These are phyloP conservation scores for Sebastes schlegelii DNA, from an alignment of 2,113 vertebrate species.

Conservation along the genomic window DNA sequence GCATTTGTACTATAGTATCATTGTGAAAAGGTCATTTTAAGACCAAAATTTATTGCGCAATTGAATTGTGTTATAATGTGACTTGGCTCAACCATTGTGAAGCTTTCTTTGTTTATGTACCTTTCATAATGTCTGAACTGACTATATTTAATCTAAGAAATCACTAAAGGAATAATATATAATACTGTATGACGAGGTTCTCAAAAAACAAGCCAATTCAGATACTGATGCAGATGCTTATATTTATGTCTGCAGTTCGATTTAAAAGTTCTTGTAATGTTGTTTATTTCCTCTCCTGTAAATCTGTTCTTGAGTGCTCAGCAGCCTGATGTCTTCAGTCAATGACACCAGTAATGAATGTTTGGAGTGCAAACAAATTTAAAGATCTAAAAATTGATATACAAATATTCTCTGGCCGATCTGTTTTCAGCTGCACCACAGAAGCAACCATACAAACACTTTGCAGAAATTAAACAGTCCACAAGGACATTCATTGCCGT, in stretches of 20 bases:
- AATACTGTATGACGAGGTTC: background rate
- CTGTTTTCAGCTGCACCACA: background rate
- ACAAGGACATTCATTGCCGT: too few relatives aligned
- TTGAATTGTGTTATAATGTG: background rate
- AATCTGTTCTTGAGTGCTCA: background rate
- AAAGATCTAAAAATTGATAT: background rate
- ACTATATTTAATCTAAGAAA: background rate
- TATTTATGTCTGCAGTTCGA: background rate
- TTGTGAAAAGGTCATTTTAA: constrained; percentile 5
- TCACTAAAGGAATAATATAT: too few relatives aligned
- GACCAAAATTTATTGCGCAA: background rate
- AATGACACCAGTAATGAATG: constrained; percentile 20
- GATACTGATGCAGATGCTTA: background rate
- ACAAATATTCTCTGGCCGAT: background rate
- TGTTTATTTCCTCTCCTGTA: background rate
- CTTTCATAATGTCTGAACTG: background rate
- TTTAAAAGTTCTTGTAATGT: background rate
- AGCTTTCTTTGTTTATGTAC: too few relatives aligned
- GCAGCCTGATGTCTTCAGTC: background rate
- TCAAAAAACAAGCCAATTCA: background rate
- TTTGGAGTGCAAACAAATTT: constrained; percentile 14
- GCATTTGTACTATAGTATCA: background rate
- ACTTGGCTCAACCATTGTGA: too few relatives aligned
- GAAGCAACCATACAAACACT: background rate
- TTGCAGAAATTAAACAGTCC: too few relatives aligned